A percentile compares a stretch with the other conserved stretches of the same genome.
phyloP scores from a whole-genome alignment of 2,113 vertebrate genomes.

The Dicrurus megarhynchus region DNA sequence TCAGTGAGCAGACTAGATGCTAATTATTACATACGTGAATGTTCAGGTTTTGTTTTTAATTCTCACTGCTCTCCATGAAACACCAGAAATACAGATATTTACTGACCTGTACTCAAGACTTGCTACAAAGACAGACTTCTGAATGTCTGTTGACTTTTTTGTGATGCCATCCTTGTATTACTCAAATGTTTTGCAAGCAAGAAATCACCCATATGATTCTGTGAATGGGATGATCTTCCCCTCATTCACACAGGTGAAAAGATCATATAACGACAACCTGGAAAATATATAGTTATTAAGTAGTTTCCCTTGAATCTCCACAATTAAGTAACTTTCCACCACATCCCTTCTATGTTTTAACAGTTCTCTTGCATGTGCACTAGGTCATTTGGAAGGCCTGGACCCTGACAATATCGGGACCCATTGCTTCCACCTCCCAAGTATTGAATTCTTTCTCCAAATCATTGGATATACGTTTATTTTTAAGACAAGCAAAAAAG shows the following conservation, averaged over 20 bases:
- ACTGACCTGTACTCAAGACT: background rate
- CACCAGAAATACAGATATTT: background rate
- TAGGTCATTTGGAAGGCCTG: background rate
- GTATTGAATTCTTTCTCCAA: background rate
- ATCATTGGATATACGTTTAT: background rate
- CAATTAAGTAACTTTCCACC: background rate
- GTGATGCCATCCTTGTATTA: background rate
- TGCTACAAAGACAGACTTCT: background rate
- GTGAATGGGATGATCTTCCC: background rate
- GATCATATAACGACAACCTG: background rate
- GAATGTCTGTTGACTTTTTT: background rate
- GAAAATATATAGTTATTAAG: background rate
- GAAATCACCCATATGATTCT: background rate
- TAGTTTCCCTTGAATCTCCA: background rate
- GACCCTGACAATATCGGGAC: background rate
- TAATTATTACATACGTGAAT: background rate
- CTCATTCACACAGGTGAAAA: background rate
- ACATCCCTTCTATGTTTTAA: background rate
- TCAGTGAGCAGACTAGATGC: background rate
- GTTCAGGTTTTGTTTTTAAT: background rate
- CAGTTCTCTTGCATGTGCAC: background rate
- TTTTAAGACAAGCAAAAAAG: background rate
- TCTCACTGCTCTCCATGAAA: background rate
- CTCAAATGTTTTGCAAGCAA: background rate
- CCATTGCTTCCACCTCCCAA: background rate